These are phyloP conservation scores for Sciurus carolinensis DNA, from an alignment of 2,797 vertebrate genomes.

Conservation along the genomic window DNA sequence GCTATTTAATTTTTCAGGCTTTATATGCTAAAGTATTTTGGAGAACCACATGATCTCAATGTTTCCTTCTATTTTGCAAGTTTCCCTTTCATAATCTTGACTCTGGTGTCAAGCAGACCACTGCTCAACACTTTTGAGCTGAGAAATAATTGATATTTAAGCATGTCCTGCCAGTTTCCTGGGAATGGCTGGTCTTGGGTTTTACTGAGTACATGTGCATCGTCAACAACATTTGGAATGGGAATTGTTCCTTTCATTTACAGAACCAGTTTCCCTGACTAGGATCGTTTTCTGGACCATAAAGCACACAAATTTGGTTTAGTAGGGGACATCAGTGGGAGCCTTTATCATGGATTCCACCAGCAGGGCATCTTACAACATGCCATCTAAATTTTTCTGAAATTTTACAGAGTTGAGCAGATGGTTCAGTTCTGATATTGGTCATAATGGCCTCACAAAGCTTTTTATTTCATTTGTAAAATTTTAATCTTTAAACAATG, in stretches of 20 bases:
- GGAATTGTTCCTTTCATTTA: conserved; percentile 78
- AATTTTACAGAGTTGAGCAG: conserved; percentile 72
- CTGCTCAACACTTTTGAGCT: background rate
- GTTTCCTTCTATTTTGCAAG: background rate
- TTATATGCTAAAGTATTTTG: background rate
- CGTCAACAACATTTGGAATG: conserved; percentile 63
- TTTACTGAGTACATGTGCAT: conserved; percentile 48
- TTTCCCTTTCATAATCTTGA: background rate
- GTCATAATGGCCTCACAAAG: conserved; percentile 32
- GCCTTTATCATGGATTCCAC: conserved; percentile 58
- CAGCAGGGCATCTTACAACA: conserved; percentile 63
- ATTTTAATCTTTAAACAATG: conserved; percentile 71
- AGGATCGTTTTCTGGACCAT: conserved; percentile 78
- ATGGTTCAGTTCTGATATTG: conserved; percentile 54
- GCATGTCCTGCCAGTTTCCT: background rate
- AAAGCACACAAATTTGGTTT: conserved; percentile 78
- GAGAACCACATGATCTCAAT: background rate
- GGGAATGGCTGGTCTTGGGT: background rate
- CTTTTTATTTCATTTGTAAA: conserved; percentile 70
- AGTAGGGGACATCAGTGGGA: conserved; percentile 36
- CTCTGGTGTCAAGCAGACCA: background rate
- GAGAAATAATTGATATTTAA: background rate
- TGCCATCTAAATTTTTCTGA: conserved; percentile 54
- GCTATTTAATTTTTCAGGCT: background rate
- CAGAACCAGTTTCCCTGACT: conserved; percentile 64